Evolutionary conservation across 2,113 vertebrate species (phyloP), one percentile per base, ranked within the genome.

Genomic region (Syngnathus typhle): DNA sequence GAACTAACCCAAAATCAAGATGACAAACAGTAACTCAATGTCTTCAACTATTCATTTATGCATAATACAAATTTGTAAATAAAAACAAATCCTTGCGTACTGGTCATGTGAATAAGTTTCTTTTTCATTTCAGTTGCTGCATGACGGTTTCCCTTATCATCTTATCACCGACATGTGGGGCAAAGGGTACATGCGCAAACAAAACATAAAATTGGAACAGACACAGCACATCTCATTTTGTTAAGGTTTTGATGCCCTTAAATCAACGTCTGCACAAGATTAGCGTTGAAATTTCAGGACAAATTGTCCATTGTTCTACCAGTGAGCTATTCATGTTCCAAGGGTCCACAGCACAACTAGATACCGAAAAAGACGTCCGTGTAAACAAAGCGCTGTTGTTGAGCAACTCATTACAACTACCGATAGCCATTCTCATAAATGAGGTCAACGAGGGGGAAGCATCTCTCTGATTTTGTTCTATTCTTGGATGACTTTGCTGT

Each of bases 401-500:
- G 2, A 58, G 2, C 19, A 56, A 52, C 27, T 60, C 37, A 5
- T 60, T 39, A 39, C 18, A 16, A 15, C 55, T 60, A 60, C 18
- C 18, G 7, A 41, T 38, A 41, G 18, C 54, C 54, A 16, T 56
- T 32, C 12, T 23, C 4, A 32, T 32, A 56, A 60, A 60, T 12
- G 37, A 60, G 37, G 59, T 60, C 38, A 39, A 21, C 19, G 38
- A 69, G 58, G 21, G 13, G n/a, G 15, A 49, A 47, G 41, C 70
- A 77, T 72, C 64, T 65, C 79, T 61, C 67, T 81, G 80, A 80
- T 80, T 77, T 77, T 69, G 59, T 0, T 16, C 73, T 89, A 85
- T 85, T 81, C 79, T 84, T 84, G 81, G 82, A 83, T 72, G 80
- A 85, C 85, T 85, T 85, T 88, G 84, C 43, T 63, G 67, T 38